Conservation (phyloP, 1,140 invertebrate species). For the Paralvinella palmiformis region DNA sequence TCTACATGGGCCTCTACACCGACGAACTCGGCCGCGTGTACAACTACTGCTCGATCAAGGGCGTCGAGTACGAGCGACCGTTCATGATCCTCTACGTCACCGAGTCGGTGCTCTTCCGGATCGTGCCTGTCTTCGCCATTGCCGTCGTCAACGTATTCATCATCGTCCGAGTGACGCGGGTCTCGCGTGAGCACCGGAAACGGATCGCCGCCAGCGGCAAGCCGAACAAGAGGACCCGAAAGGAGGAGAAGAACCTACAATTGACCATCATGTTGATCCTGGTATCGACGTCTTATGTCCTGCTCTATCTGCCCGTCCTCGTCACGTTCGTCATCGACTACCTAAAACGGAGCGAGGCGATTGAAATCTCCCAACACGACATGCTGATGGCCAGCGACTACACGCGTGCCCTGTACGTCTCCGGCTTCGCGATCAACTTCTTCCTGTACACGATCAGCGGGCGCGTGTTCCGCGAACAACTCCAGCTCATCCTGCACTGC, state of each 20-base stretch:
- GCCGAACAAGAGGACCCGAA: neutral
- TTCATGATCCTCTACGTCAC: neutral
- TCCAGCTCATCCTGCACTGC: neutral
- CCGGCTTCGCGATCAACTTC: constrained; percentile 10
- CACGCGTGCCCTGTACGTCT: neutral
- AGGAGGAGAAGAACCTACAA: neutral
- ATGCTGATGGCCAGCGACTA: constrained; percentile 1
- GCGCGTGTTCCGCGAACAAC: neutral
- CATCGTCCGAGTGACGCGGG: neutral
- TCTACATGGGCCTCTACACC: constrained; percentile 3
- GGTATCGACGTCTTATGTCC: neutral
- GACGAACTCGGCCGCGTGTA: neutral
- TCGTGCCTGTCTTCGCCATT: neutral
- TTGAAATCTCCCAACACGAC: neutral
- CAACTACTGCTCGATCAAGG: neutral
- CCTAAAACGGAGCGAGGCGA: neutral
- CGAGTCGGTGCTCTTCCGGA: neutral
- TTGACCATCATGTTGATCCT: neutral
- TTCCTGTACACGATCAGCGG: constrained; percentile 5
- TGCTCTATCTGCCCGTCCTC: constrained; percentile 1
- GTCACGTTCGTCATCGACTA: neutral
- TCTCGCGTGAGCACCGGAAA: neutral
- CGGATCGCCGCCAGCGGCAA: neutral
- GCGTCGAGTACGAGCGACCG: neutral
- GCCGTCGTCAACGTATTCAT: constrained; percentile 4